Evolutionary conservation across 2,113 vertebrate genomes (phyloP).

Genomic region (Desmodus rotundus): DNA sequence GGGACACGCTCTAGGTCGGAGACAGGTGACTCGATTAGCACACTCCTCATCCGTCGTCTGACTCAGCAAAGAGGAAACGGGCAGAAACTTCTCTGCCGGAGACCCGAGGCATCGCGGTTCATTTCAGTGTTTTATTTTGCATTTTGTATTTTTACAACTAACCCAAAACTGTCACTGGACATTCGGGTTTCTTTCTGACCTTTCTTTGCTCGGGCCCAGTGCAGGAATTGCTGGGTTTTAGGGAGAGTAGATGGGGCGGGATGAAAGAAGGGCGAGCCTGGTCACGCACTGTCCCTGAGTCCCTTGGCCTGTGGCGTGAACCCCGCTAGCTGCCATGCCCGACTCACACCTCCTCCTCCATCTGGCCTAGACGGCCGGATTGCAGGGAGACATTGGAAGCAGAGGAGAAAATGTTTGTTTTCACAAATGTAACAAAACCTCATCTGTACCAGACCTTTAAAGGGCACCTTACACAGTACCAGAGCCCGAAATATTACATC

Average conservation of each 20-base stretch:
- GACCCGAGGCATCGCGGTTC: not conserved
- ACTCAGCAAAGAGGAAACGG: not conserved
- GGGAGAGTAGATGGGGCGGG: not conserved
- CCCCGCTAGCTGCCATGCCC: not conserved
- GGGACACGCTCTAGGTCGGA: not conserved
- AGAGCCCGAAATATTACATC: slow-evolving; percentile 53
- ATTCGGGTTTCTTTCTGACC: not conserved
- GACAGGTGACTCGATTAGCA: not conserved
- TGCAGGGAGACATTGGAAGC: not conserved
- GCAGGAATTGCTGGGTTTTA: not conserved
- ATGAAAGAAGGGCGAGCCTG: not conserved
- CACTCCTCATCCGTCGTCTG: not conserved
- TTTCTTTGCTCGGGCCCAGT: not conserved
- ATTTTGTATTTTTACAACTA: not conserved
- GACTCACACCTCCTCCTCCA: not conserved
- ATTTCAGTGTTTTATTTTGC: slow-evolving; percentile 41
- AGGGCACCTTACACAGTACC: not conserved
- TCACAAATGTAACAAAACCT: slow-evolving; percentile 52
- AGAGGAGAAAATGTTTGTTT: slow-evolving; percentile 57
- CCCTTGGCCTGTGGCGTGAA: slow-evolving; percentile 21
- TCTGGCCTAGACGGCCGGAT: not conserved
- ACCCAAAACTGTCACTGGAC: not conserved
- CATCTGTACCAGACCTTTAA: slow-evolving; percentile 47
- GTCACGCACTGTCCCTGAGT: not conserved
- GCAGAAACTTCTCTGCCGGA: not conserved